Base-by-base conservation (phyloP, 30 jellyfish, hydroid and myxozoan genomes). In the Aurelia aurita complex sp. Pacific region DNA sequence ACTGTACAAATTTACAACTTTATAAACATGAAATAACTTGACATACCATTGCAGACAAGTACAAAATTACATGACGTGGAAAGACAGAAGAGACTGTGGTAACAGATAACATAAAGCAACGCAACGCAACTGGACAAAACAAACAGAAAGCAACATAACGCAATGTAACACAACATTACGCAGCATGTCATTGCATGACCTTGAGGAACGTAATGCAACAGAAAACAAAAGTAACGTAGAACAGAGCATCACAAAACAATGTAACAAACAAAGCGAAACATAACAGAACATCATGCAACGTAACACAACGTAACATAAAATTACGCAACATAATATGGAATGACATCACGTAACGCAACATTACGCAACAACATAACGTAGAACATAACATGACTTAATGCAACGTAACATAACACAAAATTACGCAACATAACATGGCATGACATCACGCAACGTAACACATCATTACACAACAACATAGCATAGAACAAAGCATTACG, bases 81-180 rank as follows among this genome's bases (percentile, higher is more conserved):
- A 46, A 46, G 57, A 46, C 0, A 46, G 57, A 46, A 6, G 13
- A 46, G 57, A 46, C 1, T 46, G 8, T 14, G 2, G 15, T 4
- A 13, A n/a, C 57, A 40, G 33, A 3, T 36, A 67, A 67, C 6
- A 67, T 60, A 71, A 71, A 73, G 29, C 72, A 64, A 64, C 34
- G 67, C 17, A 33, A 34, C 72, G 7, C 23, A 67, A 64, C 53
- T 23, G 43, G 81, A 19, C 70, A 62, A 36, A 13, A 66, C 64
- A 53, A 35, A 17, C 35, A 38, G 19, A 66, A 63, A 67, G 64
- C 54, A 57, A 55, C 32, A 71, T 10, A 53, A 61, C 5, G 46
- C 77, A 60, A 9, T 8, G 54, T 4, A 6, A 29, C 71, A 69
- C 17, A 36, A 82, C 78, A 69, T 23, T 36, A 82, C 61, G 70